Conservation (phyloP, 2,888 invertebrate genomes). For the Cephonodes hylas region DNA sequence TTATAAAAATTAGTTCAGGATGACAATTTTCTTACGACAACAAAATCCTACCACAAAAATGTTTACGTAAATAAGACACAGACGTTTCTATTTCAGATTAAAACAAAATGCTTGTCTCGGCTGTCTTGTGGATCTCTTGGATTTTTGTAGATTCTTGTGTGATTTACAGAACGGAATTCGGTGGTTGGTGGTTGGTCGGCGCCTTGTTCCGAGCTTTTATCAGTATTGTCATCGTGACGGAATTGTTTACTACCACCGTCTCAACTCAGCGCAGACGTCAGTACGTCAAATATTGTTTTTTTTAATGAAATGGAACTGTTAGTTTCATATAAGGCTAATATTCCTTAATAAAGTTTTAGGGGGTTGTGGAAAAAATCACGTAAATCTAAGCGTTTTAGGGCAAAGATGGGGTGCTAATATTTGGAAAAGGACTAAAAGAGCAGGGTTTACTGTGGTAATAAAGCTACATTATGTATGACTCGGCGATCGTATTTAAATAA, state of each 20-base stretch:
- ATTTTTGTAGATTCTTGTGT: neutral
- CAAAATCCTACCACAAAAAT: neutral
- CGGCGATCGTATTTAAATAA: too few relatives aligned
- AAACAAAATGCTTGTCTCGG: neutral
- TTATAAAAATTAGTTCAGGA: neutral
- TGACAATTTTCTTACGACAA: neutral
- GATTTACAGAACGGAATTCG: neutral
- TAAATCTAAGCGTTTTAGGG: too few relatives aligned
- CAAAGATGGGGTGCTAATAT: too few relatives aligned
- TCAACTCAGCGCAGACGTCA: neutral
- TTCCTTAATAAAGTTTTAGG: too few relatives aligned
- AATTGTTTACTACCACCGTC: neutral
- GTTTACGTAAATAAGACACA: neutral
- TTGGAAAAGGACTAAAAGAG: too few relatives aligned
- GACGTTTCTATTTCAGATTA: conserved; percentile 1
- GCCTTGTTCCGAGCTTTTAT: neutral
- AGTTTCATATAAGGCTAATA: too few relatives aligned
- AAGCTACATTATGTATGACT: too few relatives aligned
- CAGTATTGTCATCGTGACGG: neutral
- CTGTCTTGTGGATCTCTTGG: neutral
- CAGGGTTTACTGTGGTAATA: too few relatives aligned
- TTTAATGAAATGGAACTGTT: too few relatives aligned
- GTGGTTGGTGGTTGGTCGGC: neutral
- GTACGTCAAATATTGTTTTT: too few relatives aligned
- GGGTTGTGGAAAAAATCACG: too few relatives aligned